Evolutionary conservation across 2,888 invertebrate species (phyloP).

Genomic region (Arge pagana): DNA sequence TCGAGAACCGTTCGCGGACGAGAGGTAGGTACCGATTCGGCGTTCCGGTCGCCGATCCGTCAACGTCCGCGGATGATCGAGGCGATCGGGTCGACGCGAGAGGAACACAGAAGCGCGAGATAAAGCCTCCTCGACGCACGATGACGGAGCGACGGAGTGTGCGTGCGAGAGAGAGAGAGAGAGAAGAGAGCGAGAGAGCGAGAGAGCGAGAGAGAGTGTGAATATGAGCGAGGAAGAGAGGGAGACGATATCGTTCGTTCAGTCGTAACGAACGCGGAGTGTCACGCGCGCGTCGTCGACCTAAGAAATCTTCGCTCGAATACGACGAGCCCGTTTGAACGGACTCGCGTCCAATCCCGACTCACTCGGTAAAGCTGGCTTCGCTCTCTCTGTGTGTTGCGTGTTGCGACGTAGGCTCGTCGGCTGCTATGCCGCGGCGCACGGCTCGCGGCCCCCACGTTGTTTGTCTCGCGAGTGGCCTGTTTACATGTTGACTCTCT

Average conservation of each 20-base stretch:
- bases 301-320: not conserved
- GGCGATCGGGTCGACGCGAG: slow-evolving; percentile 11
- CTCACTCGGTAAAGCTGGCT: slow-evolving; percentile 18
- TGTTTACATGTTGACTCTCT: slow-evolving; percentile 59
- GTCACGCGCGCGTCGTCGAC: no score
- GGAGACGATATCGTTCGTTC: no score
- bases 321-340: no score
- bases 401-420: slow-evolving; percentile 33
- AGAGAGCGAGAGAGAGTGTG: no score
- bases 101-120: slow-evolving; percentile 12
- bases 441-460: slow-evolving; percentile 56
- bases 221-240: no score
- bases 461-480: slow-evolving; percentile 59
- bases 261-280: no score
- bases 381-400: slow-evolving; percentile 7
- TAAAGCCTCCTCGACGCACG: slow-evolving; percentile 3
- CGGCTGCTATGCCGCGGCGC: slow-evolving; percentile 36
- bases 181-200: slow-evolving; percentile 18
- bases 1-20: no score
- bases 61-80: no score
- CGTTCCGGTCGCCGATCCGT: no score
- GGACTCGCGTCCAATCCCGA: no score
- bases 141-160: slow-evolving; percentile 33
- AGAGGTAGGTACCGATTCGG: no score
- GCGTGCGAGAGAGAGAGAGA: slow-evolving; percentile 28